Evolutionary conservation across 92 coral and sea anemone genomes (phyloP).

Genomic region (Anthopleura xanthogrammica): DNA sequence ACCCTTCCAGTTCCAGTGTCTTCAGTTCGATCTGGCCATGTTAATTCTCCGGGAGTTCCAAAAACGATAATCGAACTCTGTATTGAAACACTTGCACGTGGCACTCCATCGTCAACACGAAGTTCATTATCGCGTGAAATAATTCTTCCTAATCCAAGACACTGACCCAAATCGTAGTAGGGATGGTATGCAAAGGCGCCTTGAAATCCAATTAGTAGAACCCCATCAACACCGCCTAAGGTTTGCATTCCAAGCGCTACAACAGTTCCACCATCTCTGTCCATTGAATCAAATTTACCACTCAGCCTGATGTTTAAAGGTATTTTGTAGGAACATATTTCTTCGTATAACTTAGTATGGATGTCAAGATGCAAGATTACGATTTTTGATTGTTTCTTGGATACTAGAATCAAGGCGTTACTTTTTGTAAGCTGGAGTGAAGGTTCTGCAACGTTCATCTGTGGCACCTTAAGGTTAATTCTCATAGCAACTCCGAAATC

Average conservation of each 20-base stretch:
- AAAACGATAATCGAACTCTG: constrained; percentile 51
- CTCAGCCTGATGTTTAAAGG: constrained; percentile 33
- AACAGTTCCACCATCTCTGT: constrained; percentile 56
- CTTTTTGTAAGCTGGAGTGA: constrained; percentile 53
- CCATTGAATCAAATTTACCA: constrained; percentile 40
- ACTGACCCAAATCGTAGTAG: constrained; percentile 32
- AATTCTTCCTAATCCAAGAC: constrained; percentile 70
- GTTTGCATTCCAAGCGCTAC: constrained; percentile 82
- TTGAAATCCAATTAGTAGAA: constrained; percentile 65
- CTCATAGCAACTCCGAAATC: constrained; percentile 26
- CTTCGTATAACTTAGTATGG: constrained; percentile 15
- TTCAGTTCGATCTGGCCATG: constrained; percentile 85
- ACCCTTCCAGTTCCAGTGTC: constrained; percentile 84
- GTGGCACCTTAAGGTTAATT: constrained; percentile 28
- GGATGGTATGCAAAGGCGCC: constrained; percentile 50
- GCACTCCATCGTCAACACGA: constrained; percentile 82
- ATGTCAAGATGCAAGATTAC: constrained; percentile 48
- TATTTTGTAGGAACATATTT: constrained; percentile 30
- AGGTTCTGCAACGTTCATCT: constrained; percentile 36
- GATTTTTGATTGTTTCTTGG: constrained; percentile 32
- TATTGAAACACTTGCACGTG: constrained; percentile 71
- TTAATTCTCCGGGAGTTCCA: constrained; percentile 78
- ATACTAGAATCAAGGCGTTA: constrained; percentile 56
- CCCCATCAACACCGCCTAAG: constrained; percentile 76
- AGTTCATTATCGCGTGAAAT: constrained; percentile 62